phyloP scores from a whole-genome alignment of 1,140 invertebrate genomes.

The Stegodyphus dumicola region DNA sequence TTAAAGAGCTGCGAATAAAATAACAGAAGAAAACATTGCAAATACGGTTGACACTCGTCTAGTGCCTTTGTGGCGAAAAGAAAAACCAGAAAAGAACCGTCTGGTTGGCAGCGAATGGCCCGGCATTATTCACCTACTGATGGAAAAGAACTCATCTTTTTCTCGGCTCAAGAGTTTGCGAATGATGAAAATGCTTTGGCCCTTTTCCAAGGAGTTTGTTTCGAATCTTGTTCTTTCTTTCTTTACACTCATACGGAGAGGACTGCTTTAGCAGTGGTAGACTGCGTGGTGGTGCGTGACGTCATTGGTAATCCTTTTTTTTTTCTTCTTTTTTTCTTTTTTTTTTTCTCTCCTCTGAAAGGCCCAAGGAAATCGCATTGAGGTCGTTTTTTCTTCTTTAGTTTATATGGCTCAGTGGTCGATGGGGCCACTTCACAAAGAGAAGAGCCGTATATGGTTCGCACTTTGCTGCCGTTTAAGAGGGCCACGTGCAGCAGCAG shows the following conservation, averaged over 20 bases:
- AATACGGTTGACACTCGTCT: conserved; percentile 32
- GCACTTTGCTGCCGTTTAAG: not conserved
- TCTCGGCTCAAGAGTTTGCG: conserved; percentile 15
- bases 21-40: conserved; percentile 16
- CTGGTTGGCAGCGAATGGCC: conserved; percentile 33
- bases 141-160: conserved; percentile 33
- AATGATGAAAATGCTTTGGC: conserved; percentile 45
- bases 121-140: conserved; percentile 38
- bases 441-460: no score
- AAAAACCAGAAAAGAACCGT: not conserved
- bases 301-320: not conserved
- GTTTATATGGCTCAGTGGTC: no score
- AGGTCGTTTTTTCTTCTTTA: no score
- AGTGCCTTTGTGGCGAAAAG: conserved; percentile 9
- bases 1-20: not conserved
- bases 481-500: not conserved
- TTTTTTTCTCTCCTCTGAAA: no score
- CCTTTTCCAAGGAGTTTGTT: conserved; percentile 40
- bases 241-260: not conserved
- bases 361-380: no score
- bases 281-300: conserved; percentile 25
- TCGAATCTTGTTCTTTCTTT: conserved; percentile 14
- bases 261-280: not conserved
- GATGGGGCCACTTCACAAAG: not conserved
- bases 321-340: no score